A percentile compares a stretch with the other conserved stretches of the same genome.
Conservation (phyloP, 2,113 vertebrate species). For the Procavia capensis region DNA sequence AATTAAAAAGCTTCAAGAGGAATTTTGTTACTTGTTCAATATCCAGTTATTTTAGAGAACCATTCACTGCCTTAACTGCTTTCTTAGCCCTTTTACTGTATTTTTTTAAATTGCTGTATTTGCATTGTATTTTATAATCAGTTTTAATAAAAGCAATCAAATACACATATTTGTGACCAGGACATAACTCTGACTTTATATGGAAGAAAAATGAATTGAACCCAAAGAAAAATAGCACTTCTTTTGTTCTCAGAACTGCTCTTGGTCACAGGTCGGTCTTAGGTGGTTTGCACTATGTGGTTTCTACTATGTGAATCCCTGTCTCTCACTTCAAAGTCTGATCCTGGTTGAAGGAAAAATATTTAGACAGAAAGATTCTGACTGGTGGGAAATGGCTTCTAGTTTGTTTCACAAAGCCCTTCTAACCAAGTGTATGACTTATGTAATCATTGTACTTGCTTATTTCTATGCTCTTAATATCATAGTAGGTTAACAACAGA, state of each 20-base stretch:
- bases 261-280: background rate
- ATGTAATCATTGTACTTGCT: background rate
- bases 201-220: background rate
- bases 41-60: background rate
- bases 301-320: too few species aligned
- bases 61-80: background rate
- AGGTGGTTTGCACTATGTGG: background rate
- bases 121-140: background rate
- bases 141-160: background rate
- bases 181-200: background rate
- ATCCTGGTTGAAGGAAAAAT: background rate
- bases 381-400: background rate
- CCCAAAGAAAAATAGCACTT: background rate
- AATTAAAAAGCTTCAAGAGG: background rate
- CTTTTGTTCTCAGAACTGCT: slow-evolving; percentile 15
- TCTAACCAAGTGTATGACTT: background rate
- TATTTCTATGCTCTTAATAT: background rate
- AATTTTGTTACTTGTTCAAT: background rate
- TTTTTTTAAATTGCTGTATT: background rate
- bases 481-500: background rate
- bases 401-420: background rate
- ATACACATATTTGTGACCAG: background rate
- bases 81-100: background rate
- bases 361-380: background rate
- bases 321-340: slow-evolving; percentile 8